Evolutionary conservation across 2,888 invertebrate species (phyloP).

Genomic region (Chrysotoxum bicinctum): DNA sequence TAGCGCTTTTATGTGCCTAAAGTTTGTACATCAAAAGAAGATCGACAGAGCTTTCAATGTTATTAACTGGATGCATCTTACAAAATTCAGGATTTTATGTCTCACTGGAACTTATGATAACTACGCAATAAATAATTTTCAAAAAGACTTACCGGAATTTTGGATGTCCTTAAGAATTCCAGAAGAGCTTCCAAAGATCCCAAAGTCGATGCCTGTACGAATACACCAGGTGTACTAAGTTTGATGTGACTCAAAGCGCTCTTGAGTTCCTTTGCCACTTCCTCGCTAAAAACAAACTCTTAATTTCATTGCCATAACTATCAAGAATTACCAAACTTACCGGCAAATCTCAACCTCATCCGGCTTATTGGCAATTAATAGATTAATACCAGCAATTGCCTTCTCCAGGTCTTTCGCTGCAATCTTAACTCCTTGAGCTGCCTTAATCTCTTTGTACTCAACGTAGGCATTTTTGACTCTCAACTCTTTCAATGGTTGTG

Average conservation of each 20-base stretch:
- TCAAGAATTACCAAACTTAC: slow-evolving; percentile 80
- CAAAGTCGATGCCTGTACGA: slow-evolving; percentile 99
- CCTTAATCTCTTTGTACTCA: slow-evolving; percentile 96
- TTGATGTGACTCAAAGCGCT: slow-evolving; percentile 96
- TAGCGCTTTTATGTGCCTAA: no score
- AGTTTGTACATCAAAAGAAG: no score
- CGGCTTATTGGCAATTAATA: slow-evolving; percentile 94
- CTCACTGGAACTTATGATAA: neutral
- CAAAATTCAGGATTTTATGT: no score
- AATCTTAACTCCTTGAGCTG: slow-evolving; percentile 99
- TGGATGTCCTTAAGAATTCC: slow-evolving; percentile 94
- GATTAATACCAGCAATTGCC: slow-evolving; percentile 96
- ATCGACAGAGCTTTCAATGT: no score
- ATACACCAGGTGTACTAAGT: slow-evolving; percentile 95
- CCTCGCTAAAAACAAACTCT: slow-evolving; percentile 84
- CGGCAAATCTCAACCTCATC: slow-evolving; percentile 95
- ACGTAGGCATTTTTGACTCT: slow-evolving; percentile 98
- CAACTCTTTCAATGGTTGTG: slow-evolving; percentile 98
- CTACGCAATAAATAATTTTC: neutral
- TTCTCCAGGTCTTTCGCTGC: slow-evolving; percentile 99
- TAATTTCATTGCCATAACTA: neutral
- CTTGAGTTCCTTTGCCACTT: slow-evolving; percentile 93
- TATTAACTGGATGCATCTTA: no score
- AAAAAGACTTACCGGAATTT: slow-evolving; percentile 92
- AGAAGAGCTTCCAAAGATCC: slow-evolving; percentile 98